Base-by-base conservation (phyloP, 2,888 invertebrate genomes). In the Callyntrura guangdongensis region DNA sequence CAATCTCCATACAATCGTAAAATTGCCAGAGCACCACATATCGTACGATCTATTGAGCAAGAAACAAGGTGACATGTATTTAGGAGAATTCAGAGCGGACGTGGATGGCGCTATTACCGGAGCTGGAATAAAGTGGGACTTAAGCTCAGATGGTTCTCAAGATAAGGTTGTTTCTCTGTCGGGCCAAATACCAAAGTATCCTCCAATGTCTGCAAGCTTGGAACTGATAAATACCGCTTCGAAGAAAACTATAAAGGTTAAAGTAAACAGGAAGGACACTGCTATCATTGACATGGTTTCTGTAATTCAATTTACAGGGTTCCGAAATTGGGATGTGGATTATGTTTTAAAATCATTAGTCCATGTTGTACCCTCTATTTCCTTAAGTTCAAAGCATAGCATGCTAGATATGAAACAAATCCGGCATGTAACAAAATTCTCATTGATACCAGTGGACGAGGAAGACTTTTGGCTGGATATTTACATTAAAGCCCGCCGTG, bases 81-180 rank as follows among this genome's bases (percentile, higher is more conserved):
- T 84, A 56, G 91, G 91, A 11, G 88, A 91, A 53, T 67, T 91
- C n/a, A 84, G 27, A 49, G 81, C 88, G 1, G 72, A 88, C 45
- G 47, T 91, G 9, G 67, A 91, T 36, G 25, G 20, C 2, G 77
- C 90, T 17, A 36, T 86, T 11, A 91, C 90, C 0, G 22, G 86
- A 5, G 90, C 45, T 0, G 90, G 90, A 17, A 56, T 91, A 8
- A 86, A 86, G 25, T 91, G 90, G 90, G 86, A 86, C 59, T 86
- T 86, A 22, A 61, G 17, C 20, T 53, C 59, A 8, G 90, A 86
- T n/a, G 56, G 17, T 0, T 9, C 67, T 11, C 27, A 79, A 12
- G 61, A 74, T 14, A 86, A 64, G 36, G 14, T 64, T 6, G 86
- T 77, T 36, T 53, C 83, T 3, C n/a, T 87, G 5, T 91, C 86